Percentiles rank a stretch among this genome's conserved stretches.
Conservation (phyloP, 2,113 vertebrate genomes). For the Sylvicapra grimmia region DNA sequence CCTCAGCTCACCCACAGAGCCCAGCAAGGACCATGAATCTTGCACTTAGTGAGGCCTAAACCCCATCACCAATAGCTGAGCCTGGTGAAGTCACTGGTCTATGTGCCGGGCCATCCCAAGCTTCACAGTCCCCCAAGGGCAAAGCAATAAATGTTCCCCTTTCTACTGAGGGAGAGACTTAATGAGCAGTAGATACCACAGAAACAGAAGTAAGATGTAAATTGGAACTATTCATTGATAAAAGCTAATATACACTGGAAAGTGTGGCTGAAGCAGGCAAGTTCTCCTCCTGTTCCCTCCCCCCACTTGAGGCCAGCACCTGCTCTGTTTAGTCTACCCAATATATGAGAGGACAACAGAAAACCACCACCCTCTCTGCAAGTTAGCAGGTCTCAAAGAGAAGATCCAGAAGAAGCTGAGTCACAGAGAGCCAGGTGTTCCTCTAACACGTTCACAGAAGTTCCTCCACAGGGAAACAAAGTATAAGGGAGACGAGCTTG, state of each 20-base stretch:
- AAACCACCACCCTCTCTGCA: background rate
- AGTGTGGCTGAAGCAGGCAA: background rate
- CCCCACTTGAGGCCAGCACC: background rate
- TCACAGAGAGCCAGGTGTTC: background rate
- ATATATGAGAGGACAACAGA: background rate
- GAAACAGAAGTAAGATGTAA: background rate
- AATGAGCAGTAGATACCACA: background rate
- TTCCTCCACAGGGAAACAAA: background rate
- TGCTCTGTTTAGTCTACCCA: background rate
- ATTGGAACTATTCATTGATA: background rate
- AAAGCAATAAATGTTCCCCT: background rate
- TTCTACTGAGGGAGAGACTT: background rate
- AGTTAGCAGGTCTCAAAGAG: background rate
- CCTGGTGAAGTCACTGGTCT: background rate
- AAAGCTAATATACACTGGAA: background rate
- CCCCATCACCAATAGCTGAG: background rate
- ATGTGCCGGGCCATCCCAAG: background rate
- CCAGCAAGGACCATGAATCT: background rate
- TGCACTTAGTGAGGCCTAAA: background rate
- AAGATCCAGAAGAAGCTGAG: background rate
- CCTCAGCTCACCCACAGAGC: background rate
- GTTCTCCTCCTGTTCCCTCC: background rate
- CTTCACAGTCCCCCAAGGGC: background rate
- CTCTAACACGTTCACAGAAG: background rate
- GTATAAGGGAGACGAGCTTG: background rate